These are phyloP conservation scores for Pelodiscus sinensis DNA, from an alignment of 2,113 vertebrate species.

Conservation along the genomic window DNA sequence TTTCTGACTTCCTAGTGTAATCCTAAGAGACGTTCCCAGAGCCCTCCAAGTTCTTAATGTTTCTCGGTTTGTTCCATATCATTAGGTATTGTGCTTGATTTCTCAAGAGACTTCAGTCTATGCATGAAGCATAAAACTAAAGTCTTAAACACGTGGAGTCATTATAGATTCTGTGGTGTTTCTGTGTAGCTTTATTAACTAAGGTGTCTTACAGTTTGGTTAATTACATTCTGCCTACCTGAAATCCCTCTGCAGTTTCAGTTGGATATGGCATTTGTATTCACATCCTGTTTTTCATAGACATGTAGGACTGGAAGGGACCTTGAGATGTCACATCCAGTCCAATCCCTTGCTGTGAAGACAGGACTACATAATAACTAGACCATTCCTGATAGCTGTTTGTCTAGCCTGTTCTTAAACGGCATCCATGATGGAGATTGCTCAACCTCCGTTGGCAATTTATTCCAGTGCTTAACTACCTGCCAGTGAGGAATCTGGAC, in stretches of 20 bases:
- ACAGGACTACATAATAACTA: background rate
- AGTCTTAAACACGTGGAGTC: background rate
- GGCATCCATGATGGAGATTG: background rate
- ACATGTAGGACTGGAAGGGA: background rate
- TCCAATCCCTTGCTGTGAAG: background rate
- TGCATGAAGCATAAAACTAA: slow-evolving; percentile 6
- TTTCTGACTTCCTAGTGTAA: background rate
- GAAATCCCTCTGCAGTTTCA: slow-evolving; percentile 2
- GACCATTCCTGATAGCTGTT: background rate
- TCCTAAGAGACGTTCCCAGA: background rate
- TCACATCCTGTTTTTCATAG: background rate
- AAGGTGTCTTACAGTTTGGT: slow-evolving; percentile 18
- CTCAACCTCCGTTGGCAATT: background rate
- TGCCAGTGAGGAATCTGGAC: background rate
- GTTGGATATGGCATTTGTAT: background rate
- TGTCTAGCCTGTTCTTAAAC: background rate
- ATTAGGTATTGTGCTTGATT: background rate
- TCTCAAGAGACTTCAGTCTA: background rate
- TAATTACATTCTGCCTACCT: slow-evolving; percentile 17
- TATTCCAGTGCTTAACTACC: background rate
- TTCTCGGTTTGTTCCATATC: fast-evolving
- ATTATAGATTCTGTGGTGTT: slow-evolving; percentile 28
- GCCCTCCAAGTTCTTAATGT: background rate
- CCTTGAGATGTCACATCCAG: background rate
- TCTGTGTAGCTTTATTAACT: slow-evolving; percentile 50